phyloP scores from a whole-genome alignment of 2,113 vertebrate species.

The Rhea americana region DNA sequence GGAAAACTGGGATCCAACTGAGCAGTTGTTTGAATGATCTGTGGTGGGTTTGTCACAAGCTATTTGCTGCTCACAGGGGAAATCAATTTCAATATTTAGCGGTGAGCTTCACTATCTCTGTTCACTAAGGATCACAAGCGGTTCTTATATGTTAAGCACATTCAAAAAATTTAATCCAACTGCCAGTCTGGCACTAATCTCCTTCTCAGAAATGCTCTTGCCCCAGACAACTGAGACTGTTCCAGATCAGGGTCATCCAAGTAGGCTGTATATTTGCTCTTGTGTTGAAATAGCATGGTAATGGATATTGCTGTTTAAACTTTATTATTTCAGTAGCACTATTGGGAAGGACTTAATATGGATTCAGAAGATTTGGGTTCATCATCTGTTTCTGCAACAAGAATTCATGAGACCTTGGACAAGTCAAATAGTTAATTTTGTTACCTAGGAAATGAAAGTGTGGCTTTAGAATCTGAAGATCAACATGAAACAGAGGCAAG shows the following conservation, averaged over 20 bases:
- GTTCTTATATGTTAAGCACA: background rate
- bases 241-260: background rate
- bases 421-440: background rate
- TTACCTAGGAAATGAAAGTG: background rate
- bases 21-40: background rate
- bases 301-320: background rate
- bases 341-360: background rate
- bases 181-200: background rate
- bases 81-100: background rate
- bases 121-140: background rate
- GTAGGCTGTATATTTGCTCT: background rate
- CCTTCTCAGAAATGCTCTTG: background rate
- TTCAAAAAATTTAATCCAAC: background rate
- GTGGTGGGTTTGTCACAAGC: conserved; percentile 13
- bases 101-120: background rate
- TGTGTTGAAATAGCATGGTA: background rate
- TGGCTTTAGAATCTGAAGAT: background rate
- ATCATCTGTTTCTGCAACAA: background rate
- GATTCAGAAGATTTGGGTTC: background rate
- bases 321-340: background rate
- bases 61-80: background rate
- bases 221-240: background rate
- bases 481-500: background rate
- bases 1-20: background rate
- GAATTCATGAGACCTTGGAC: background rate